Evolutionary conservation across 1,140 invertebrate genomes (phyloP).

Genomic region (Calephelis nemesis): DNA sequence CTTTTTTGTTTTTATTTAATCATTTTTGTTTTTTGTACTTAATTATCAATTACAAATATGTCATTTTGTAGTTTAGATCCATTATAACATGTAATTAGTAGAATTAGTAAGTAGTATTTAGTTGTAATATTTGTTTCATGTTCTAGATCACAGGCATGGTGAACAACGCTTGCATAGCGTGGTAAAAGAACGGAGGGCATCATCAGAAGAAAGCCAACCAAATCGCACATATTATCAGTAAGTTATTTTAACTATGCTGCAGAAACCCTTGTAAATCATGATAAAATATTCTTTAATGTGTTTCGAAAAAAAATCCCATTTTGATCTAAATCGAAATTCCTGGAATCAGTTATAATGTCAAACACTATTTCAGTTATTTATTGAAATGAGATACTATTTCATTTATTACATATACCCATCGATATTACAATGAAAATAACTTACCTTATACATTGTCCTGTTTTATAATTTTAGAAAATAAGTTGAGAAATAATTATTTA

Average conservation of each 20-base stretch:
- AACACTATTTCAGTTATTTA: background rate
- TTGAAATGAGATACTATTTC: background rate
- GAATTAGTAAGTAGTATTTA: no score
- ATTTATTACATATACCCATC: no score
- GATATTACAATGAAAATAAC: no score
- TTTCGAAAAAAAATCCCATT: background rate
- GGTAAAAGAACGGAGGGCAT: slow-evolving; percentile 60
- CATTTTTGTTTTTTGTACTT: no score
- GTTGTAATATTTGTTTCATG: background rate
- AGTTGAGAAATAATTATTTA: no score
- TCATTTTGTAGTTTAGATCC: no score
- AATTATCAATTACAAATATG: no score
- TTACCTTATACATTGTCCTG: no score
- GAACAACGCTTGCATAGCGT: slow-evolving; percentile 64
- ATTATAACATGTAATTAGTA: no score
- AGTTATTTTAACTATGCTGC: slow-evolving; percentile 29
- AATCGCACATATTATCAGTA: slow-evolving; percentile 68
- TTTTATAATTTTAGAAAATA: no score
- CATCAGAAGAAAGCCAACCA: slow-evolving; percentile 57
- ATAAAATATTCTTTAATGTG: background rate
- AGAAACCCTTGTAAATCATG: background rate
- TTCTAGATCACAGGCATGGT: slow-evolving; percentile 27
- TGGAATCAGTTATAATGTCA: no score
- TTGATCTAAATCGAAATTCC: background rate
- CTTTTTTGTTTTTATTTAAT: no score